phyloP scores from a whole-genome alignment of 30 jellyfish, hydroid and myxozoan genomes.

The Pseudorhiza aurosa region DNA sequence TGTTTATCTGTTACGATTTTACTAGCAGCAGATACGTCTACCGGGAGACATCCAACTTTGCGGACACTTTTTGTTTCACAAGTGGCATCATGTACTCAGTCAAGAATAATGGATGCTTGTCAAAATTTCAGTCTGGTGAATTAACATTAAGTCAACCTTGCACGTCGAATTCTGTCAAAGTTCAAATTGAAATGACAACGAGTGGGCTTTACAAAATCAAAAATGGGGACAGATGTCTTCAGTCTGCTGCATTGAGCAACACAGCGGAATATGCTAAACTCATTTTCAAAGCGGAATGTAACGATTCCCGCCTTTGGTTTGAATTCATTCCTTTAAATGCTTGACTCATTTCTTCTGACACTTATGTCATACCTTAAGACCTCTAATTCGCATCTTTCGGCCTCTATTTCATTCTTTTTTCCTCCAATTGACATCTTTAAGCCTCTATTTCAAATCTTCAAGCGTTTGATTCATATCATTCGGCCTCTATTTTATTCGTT shows the following conservation, averaged over 20 bases:
- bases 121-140: not conserved
- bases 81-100: not conserved
- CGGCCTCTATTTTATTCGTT: too few species aligned
- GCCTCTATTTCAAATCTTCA: too few species aligned
- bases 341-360: too few species aligned
- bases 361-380: too few species aligned
- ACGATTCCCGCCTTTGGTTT: conserved; percentile 1
- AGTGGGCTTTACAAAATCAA: not conserved
- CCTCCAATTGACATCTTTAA: too few species aligned
- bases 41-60: not conserved
- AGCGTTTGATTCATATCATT: too few species aligned
- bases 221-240: not conserved
- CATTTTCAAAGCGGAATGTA: not conserved
- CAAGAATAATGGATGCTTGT: not conserved
- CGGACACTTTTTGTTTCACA: not conserved
- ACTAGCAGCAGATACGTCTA: not conserved
- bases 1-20: not conserved
- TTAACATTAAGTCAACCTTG: not conserved
- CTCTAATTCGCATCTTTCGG: too few species aligned
- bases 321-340: too few species aligned
- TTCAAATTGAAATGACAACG: not conserved
- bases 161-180: not conserved
- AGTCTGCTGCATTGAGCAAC: not conserved
- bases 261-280: not conserved
- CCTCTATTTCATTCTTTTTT: too few species aligned